Evolutionary conservation across 2,113 vertebrate genomes (phyloP), one percentile per base, ranked within the genome.

Genomic region (Gobio gobio): DNA sequence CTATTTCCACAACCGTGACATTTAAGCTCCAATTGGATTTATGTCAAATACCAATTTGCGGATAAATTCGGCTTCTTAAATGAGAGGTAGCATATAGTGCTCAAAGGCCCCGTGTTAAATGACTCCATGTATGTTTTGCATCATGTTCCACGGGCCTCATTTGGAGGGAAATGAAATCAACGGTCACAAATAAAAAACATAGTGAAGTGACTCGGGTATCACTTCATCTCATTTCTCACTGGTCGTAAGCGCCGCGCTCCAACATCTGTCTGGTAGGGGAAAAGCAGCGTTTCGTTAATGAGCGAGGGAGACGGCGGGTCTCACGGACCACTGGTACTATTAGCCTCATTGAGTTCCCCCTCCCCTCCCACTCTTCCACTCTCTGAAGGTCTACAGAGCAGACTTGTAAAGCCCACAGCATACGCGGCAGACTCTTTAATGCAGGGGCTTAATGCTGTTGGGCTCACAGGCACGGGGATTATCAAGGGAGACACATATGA

Each of bases 211-310:
- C 91, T 91, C 87, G 83, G 87, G 87, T 83, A 29, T 91, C 90
- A 86, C 86, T 83, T 92, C 77, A 79, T 86, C 80, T 70, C 66
- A 56, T 80, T 72, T 90, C 92, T 91, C 83, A 82, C 88, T 89
- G 83, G 88, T 90, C 63, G 24, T 61, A 29, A 78, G 86, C 68
- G 85, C 83, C 91, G 85, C 90, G 87, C 87, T 88, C 88, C 90
- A 93, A 92, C 94, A 93, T 93, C 91, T 93, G 92, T 92, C 90
- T 79, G 84, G 72, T 86, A n/a, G 68, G 51, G 73, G 22, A 26
- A 36, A 26, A 68, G 43, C 29, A 83, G 87, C 90, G 87, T 91
- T 85, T 86, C 85, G 84, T 86, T 93, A 93, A 93, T 93, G 91
- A 91, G 87, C 43, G 24, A 82, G 89, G 87, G 87, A 91, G 90